Evolutionary conservation across 1,140 invertebrate species (phyloP).

Genomic region (Formica exsecta): DNA sequence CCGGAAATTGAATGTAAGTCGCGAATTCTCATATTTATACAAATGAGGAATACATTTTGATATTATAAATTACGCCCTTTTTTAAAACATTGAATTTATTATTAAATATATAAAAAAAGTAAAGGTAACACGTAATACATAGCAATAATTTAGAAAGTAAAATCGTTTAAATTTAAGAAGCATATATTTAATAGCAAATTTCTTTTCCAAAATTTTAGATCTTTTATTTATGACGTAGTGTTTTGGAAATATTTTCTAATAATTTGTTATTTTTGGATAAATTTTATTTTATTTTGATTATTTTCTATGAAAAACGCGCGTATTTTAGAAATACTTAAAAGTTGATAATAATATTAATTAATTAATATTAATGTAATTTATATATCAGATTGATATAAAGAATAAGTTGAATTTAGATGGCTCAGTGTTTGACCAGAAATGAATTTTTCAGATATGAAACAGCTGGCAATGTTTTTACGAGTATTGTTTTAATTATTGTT

Average conservation of each 20-base stretch:
- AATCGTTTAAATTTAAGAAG: neutral
- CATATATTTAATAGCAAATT: neutral
- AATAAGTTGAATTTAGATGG: too few relatives aligned
- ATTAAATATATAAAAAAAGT: neutral
- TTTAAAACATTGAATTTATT: neutral
- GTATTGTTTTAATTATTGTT: too few relatives aligned
- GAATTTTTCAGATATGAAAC: too few relatives aligned
- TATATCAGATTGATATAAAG: too few relatives aligned
- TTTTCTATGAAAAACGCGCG: too few relatives aligned
- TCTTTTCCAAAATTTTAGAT: neutral
- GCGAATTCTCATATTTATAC: neutral
- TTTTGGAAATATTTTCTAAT: neutral
- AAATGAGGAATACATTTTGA: neutral
- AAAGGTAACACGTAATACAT: neutral
- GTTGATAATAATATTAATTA: too few relatives aligned
- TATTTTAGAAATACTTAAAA: neutral
- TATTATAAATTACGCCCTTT: neutral
- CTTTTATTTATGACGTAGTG: neutral
- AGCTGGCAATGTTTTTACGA: too few relatives aligned
- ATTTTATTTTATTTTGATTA: neutral
- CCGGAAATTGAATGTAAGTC: slow-evolving; percentile 17
- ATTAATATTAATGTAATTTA: too few relatives aligned
- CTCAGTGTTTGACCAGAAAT: too few relatives aligned
- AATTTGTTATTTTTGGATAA: neutral
- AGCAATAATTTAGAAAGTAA: neutral